phyloP scores from a whole-genome alignment of 2,797 vertebrate species.

The Hydrophis major region DNA sequence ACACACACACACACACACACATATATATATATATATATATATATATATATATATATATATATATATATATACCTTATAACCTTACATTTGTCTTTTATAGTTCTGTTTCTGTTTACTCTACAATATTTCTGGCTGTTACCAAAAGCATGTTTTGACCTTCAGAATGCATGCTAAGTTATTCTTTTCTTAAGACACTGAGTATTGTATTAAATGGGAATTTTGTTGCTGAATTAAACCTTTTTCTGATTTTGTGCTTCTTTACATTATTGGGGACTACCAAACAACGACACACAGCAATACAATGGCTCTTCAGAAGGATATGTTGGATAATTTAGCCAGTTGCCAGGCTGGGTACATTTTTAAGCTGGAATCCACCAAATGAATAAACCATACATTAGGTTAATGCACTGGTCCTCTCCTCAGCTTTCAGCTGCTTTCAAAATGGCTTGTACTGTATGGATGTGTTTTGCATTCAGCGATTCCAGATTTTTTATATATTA shows the following conservation, averaged over 20 bases:
- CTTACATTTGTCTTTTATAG: slow-evolving; percentile 3
- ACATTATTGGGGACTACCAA: not conserved
- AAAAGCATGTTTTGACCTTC: slow-evolving; percentile 19
- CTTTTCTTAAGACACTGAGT: not conserved
- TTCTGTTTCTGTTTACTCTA: slow-evolving; percentile 13
- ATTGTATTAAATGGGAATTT: slow-evolving; percentile 1
- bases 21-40: no score
- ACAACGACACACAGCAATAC: not conserved
- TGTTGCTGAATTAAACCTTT: not conserved
- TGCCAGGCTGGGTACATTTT: slow-evolving; percentile 12
- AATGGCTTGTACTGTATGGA: not conserved
- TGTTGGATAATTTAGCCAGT: not conserved
- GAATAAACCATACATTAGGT: slow-evolving; percentile 25
- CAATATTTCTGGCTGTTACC: not conserved
- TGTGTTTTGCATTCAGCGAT: not conserved
- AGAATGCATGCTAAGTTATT: slow-evolving; percentile 3
- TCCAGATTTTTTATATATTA: not conserved
- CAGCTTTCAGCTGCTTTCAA: not conserved
- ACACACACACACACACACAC: no score
- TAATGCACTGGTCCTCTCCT: not conserved
- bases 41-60: no score
- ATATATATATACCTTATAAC: not conserved
- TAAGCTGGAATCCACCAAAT: slow-evolving; percentile 28
- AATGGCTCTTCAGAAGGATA: not conserved
- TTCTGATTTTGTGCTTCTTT: slow-evolving; percentile 10